Percentiles rank a stretch among this genome's conserved stretches.
Conservation (phyloP, 1,140 invertebrate genomes). For the Lepidurus packardi region DNA sequence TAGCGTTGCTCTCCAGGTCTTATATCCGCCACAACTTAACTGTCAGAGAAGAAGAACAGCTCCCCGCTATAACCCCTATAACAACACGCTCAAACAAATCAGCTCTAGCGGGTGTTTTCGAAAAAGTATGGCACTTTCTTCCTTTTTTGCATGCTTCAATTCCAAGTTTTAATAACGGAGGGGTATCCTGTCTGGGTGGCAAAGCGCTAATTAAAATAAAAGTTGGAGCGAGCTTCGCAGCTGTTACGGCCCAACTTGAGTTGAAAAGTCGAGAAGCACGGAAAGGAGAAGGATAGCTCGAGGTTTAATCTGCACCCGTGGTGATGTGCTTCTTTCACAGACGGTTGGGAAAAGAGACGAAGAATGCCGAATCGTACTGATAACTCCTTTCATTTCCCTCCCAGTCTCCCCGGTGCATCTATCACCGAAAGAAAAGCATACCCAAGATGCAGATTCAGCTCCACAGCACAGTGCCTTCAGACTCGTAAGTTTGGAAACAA, state of each 20-base stretch:
- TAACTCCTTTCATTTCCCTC: constrained; percentile 16
- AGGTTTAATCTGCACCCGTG: background rate
- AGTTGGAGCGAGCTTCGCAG: background rate
- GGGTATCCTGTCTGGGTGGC: background rate
- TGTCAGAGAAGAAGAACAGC: background rate
- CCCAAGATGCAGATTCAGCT: background rate
- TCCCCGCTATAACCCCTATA: background rate
- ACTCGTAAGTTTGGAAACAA: background rate
- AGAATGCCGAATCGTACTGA: constrained; percentile 2
- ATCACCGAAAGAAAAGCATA: constrained; percentile 1
- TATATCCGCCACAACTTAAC: background rate
- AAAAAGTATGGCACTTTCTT: background rate
- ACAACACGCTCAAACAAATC: background rate
- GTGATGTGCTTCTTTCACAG: background rate
- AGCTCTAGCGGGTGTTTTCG: background rate
- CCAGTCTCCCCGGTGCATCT: background rate
- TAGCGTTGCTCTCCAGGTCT: background rate
- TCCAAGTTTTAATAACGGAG: background rate
- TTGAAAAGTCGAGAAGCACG: background rate
- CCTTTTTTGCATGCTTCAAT: background rate
- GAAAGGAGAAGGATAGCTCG: background rate
- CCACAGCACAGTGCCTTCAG: background rate
- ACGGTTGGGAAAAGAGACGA: constrained; percentile 12
- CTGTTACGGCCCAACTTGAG: background rate
- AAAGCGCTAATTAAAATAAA: background rate